Evolutionary conservation across 2,113 vertebrate genomes (phyloP).

Genomic region (Phycodurus eques): DNA sequence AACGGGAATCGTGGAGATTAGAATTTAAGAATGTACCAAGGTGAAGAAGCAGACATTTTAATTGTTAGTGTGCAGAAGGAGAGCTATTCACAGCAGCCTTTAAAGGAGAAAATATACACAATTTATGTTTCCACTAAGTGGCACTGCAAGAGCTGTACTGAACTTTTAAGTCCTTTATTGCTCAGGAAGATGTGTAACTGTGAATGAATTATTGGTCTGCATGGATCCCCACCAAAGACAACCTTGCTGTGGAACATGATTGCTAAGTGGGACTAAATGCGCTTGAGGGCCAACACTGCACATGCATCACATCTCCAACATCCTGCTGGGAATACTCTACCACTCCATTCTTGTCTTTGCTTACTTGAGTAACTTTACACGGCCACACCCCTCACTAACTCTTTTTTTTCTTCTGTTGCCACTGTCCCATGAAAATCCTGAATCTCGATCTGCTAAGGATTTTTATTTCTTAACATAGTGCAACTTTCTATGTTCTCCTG

Average conservation of each 20-base stretch:
- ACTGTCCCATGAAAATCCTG: not conserved
- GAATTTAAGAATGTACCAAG: constrained; percentile 39
- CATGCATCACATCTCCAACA: constrained; percentile 53
- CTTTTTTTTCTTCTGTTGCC: not conserved
- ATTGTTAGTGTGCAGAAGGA: constrained; percentile 37
- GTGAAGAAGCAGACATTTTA: constrained; percentile 43
- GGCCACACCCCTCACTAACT: constrained; percentile 24
- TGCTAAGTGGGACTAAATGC: constrained; percentile 68
- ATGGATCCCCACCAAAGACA: constrained; percentile 64
- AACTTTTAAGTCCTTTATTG: constrained; percentile 61
- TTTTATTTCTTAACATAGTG: not conserved
- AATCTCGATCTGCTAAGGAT: not conserved
- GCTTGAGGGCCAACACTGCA: constrained; percentile 64
- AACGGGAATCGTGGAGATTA: constrained; percentile 33
- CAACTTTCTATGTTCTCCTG: not conserved
- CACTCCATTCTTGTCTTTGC: constrained; percentile 26
- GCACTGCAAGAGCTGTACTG: constrained; percentile 49
- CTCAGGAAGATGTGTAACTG: constrained; percentile 54
- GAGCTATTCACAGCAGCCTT: constrained; percentile 47
- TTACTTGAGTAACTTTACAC: constrained; percentile 40
- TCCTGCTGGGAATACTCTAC: constrained; percentile 37
- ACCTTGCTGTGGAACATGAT: constrained; percentile 59
- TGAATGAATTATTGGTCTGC: constrained; percentile 63
- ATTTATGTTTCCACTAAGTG: constrained; percentile 53
- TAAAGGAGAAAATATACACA: constrained; percentile 55